Evolutionary conservation across 2,888 invertebrate genomes (phyloP).

Genomic region (Fabriciana adippe): DNA sequence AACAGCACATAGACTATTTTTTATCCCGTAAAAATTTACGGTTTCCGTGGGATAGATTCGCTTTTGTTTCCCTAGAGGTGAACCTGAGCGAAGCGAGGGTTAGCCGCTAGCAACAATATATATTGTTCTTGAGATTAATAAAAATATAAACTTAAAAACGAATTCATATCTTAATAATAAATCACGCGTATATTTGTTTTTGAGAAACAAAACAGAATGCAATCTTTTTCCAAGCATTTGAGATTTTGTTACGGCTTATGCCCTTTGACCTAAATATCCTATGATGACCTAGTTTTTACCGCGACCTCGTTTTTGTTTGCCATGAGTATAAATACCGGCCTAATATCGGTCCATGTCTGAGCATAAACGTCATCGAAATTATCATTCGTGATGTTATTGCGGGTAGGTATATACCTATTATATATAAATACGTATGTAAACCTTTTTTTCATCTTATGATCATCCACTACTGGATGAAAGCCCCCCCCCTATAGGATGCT

Average conservation of each 20-base stretch:
- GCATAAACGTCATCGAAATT: neutral
- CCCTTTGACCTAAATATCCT: slow-evolving; percentile 23
- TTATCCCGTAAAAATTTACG: no score
- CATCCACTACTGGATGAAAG: no score
- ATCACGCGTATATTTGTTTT: neutral
- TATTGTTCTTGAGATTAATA: neutral
- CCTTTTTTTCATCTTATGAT: no score
- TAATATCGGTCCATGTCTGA: neutral
- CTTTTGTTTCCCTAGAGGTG: no score
- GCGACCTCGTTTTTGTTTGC: slow-evolving; percentile 7
- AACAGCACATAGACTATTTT: no score
- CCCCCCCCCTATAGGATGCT: no score
- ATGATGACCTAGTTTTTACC: slow-evolving; percentile 13
- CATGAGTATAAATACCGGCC: slow-evolving; percentile 14
- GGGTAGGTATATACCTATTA: no score
- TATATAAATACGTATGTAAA: no score
- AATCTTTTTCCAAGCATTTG: slow-evolving; percentile 10
- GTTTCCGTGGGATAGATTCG: no score
- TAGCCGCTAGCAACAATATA: neutral
- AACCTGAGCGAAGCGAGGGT: no score
- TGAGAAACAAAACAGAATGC: neutral
- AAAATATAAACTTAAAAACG: neutral
- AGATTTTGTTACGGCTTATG: slow-evolving; percentile 20
- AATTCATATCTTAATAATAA: neutral
- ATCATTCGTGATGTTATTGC: no score